Base-by-base conservation (phyloP, 2,113 vertebrate species). In the Chloroceryle aenea region DNA sequence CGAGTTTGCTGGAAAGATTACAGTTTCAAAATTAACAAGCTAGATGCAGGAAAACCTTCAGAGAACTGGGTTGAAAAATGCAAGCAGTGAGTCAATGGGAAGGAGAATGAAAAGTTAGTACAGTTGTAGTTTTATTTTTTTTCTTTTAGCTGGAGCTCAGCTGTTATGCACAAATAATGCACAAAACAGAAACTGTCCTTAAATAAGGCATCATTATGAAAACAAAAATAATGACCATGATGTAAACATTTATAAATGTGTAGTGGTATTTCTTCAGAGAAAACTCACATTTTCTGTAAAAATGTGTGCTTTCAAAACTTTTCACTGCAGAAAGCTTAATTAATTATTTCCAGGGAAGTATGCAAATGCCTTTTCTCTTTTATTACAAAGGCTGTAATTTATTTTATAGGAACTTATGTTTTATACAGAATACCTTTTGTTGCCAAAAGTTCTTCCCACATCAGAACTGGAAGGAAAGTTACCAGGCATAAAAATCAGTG, bases 291-390 rank as follows among this genome's bases (percentile, higher is more conserved):
- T 62, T 87, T 93, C 52, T 77, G 20, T 84, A 45, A 85, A 94
- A 85, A 83, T 48, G 10, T 56, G 27, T 84, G 19, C 29, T 90
- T 92, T 94, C 30, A 86, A 78, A 86, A 61, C 10, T 83, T 95
- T 76, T 92, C 7, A 8, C 84, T 85, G 26, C 27, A 82, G 69
- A 96, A 96, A 91, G 4, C 55, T 86, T 76, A 56, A 91, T 86
- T 93, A 94, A 78, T 96, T 89, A 76, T 85, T 93, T 92, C 64
- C 64, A 85, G 40, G 18, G 59, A 95, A 92, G 34, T 90, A 85
- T 53, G 55, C 74, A 93, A 83, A 76, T 89, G 27, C 36, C 9
- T 88, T 91, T 89, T 85, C 8, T 94, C 5, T 53, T 93, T 52
- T 63, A 66, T 74, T 92, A 67, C 38, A 76, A 85, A 96, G 29